Base-by-base conservation (phyloP, 2,888 invertebrate genomes). In the Cyclophora punctaria region DNA sequence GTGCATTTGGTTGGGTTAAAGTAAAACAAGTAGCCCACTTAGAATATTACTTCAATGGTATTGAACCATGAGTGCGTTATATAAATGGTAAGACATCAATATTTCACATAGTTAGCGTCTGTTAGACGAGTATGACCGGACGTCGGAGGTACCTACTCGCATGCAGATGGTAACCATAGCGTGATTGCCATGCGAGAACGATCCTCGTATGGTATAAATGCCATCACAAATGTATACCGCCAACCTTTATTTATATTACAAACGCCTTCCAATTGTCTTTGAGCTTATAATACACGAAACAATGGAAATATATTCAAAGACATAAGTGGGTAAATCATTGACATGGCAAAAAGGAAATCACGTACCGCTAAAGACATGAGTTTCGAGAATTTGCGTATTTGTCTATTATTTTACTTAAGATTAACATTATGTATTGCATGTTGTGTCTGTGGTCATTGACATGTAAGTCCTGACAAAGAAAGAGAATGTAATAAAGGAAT, bases 61-160 rank as follows among this genome's bases (percentile, higher is more conserved):
- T 2, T 37, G 37, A 37, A 37, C 37, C 37, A 37, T 37, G 37
- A 37, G 37, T 4, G 4, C 5, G 37, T 4, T 37, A 37, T 37
- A 37, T 37, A 37, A 37, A 37, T 37, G 37, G 37, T 37, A 37
- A 37, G 37, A 37, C 53, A 59, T 63, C 62, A 52, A 62, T 63
- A 67, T 62, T 71, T 75, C 73, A 69, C 75, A 77, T 73, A 76
- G 76, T 72, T 70, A 74, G 69, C 70, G 71, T 74, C 66, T 72
- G 76, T 74, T 71, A 79, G 78, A 81, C 82, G 84, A 83, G 83
- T 82, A 83, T 78, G 75, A 79, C 86, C 87, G 87, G 87, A 87
- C 84, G 86, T 83, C 68, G 61, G 63, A 67, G 66, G 65, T 71
- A 72, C 45, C 75, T 63, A 63, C 67, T 66, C 71, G 83, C 87